phyloP scores from a whole-genome alignment of 2,888 invertebrate genomes.

The Xestia c-nigrum region DNA sequence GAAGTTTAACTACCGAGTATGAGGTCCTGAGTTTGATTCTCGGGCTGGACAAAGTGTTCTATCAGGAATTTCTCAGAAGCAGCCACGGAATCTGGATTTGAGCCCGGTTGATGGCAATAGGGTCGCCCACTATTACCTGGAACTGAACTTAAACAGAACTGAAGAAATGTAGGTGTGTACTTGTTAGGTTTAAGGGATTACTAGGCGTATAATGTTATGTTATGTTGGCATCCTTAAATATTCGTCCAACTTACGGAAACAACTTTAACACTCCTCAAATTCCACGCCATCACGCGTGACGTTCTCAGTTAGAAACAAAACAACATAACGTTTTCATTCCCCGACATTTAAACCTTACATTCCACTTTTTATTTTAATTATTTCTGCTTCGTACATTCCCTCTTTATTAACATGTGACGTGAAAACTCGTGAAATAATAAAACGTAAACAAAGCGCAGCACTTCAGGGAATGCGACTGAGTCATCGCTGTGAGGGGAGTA shows the following conservation, averaged over 20 bases:
- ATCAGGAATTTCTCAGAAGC: too few species aligned
- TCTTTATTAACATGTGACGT: conserved; percentile 75
- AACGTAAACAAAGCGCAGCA: conserved; percentile 75
- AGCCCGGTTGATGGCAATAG: too few species aligned
- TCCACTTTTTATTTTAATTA: conserved; percentile 72
- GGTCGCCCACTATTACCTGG: too few species aligned
- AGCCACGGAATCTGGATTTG: too few species aligned
- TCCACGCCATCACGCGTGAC: conserved; percentile 9
- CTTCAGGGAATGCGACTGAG: conserved; percentile 69
- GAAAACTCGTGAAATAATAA: conserved; percentile 75
- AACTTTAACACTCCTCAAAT: conserved; percentile 18
- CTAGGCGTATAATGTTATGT: neutral
- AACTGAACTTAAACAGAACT: too few species aligned
- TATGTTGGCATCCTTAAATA: neutral
- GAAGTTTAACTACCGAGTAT: too few species aligned
- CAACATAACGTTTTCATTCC: conserved; percentile 43
- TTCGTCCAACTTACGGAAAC: neutral
- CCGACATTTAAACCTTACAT: conserved; percentile 52
- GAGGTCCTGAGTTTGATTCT: too few species aligned
- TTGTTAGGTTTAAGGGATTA: too few species aligned
- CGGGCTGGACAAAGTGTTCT: too few species aligned
- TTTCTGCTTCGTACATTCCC: conserved; percentile 70
- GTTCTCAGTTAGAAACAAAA: conserved; percentile 29
- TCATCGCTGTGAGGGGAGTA: conserved; percentile 45
- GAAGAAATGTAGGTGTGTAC: too few species aligned